These are phyloP conservation scores for Paramacrobiotus metropolitanus DNA, from an alignment of 1,140 invertebrate species.

Conservation along the genomic window DNA sequence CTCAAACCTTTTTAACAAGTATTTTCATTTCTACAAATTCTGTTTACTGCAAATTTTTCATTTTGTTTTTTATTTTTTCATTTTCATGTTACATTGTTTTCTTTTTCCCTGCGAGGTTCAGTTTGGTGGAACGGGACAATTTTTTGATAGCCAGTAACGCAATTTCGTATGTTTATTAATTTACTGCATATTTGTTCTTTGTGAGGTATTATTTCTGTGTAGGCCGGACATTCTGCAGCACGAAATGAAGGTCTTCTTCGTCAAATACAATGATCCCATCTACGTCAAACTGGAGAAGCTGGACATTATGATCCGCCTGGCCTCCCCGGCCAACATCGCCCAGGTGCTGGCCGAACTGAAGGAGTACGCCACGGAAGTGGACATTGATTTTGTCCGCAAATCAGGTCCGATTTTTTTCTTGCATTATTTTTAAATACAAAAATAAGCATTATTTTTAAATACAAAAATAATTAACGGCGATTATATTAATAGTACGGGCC, in stretches of 20 bases:
- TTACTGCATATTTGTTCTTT: too few species aligned
- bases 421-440: too few species aligned
- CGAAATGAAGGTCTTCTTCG: constrained; percentile 99
- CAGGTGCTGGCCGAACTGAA: constrained; percentile 96
- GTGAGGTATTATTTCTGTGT: too few species aligned
- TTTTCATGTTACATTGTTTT: neutral
- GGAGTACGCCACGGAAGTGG: constrained; percentile 97
- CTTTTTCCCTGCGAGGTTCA: neutral
- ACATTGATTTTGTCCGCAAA: constrained; percentile 99
- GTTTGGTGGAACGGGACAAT: too few species aligned
- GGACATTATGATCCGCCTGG: constrained; percentile 97
- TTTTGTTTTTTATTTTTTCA: neutral
- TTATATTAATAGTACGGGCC: constrained; percentile 65
- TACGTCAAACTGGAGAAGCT: constrained; percentile 98
- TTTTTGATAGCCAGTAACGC: too few species aligned
- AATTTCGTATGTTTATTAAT: constrained; percentile 12
- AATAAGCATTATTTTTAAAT: too few species aligned
- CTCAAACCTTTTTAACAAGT: too few species aligned
- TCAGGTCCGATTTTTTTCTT: too few species aligned
- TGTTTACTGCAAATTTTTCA: constrained; percentile 6
- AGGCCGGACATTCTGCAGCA: constrained; percentile 95
- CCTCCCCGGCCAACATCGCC: constrained; percentile 90
- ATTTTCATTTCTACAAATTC: too few species aligned
- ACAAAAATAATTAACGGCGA: neutral
- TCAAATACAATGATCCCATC: constrained; percentile 99